Conservation (phyloP, 2,113 vertebrate species). For the Lophochroa leadbeateri region DNA sequence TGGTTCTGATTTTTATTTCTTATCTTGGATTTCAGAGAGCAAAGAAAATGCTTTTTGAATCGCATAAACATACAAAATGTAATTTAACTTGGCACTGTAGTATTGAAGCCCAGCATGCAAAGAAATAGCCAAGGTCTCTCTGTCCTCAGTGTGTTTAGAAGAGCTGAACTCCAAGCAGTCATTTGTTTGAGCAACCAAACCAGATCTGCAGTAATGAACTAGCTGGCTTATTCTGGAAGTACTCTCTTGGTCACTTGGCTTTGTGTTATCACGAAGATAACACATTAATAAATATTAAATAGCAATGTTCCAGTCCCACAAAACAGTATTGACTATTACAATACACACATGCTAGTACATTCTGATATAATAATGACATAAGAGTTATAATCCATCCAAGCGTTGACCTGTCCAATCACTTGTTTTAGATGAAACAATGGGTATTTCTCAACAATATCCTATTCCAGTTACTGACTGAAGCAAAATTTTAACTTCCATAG, state of each 20-base stretch:
- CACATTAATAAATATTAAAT: not conserved
- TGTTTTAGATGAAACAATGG: not conserved
- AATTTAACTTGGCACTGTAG: slow-evolving; percentile 53
- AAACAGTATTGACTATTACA: not conserved
- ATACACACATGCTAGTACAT: not conserved
- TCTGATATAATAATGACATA: not conserved
- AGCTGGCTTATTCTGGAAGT: not conserved
- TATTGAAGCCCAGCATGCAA: slow-evolving; percentile 43
- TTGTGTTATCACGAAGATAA: not conserved
- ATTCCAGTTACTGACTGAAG: not conserved
- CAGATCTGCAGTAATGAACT: slow-evolving; percentile 33
- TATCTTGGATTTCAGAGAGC: slow-evolving; percentile 51
- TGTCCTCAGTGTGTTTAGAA: slow-evolving; percentile 49
- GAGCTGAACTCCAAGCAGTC: slow-evolving; percentile 28
- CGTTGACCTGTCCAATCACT: not conserved
- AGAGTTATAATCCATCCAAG: not conserved
- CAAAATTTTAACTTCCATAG: not conserved
- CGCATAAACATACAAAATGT: slow-evolving; percentile 53
- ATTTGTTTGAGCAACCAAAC: slow-evolving; percentile 36
- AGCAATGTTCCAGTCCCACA: not conserved
- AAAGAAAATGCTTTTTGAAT: slow-evolving; percentile 34
- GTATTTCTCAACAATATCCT: not conserved
- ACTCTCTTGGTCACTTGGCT: not conserved
- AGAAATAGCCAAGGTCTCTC: slow-evolving; percentile 47
- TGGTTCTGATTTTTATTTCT: slow-evolving; percentile 58